Base-by-base conservation (phyloP, 2,888 invertebrate species). In the Antitype chi region DNA sequence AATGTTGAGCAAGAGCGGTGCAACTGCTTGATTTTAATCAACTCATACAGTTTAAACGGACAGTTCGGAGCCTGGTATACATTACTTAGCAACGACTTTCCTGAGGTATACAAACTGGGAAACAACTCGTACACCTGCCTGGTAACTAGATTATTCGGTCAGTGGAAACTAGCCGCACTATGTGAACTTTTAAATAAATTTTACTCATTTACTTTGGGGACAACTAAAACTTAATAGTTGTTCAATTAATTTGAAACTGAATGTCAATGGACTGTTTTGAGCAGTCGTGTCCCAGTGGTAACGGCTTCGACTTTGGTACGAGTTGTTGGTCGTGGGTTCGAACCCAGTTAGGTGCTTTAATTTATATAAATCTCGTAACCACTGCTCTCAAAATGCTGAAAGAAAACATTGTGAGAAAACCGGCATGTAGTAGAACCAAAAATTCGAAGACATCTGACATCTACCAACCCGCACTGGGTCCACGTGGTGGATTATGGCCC, bases 51-150 rank as follows among this genome's bases (percentile, higher is more conserved):
- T 9, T 70, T 49, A 67, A 59, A 43, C 13, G 47, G 70, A 82
- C 70, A 70, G 59, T 71, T 74, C 13, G 43, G 17, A 60, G 59
- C 47, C 28, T 63, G 49, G 57, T 55, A 32, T 53, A 38, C 63
- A 59, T 68, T 74, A 63, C 70, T 52, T 64, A 59, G 47, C 25
- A 67, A 78, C 59, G 62, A 70, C 67, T 62, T 82, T 82, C 52
- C 69, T 72, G 72, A 70, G 82, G 63, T 64, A 11, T 38, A 82
- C 55, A 32, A 76, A 82, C 60, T 57, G 32, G n/a, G 17, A 17
- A 70, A 52, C 67, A 62, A 38, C 55, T 75, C 28, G 67, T 53
- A 32, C 47, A 63, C 28, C 49, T 57, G 69, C 25, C 47, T 78
- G 32, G 52, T 73, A 63, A 74, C 67, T 68, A 63, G 70, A 70